Percentiles rank a stretch among this genome's conserved stretches.
Evolutionary conservation across 1,140 invertebrate genomes (phyloP).

Genomic region (Cataglyphis hispanica): DNA sequence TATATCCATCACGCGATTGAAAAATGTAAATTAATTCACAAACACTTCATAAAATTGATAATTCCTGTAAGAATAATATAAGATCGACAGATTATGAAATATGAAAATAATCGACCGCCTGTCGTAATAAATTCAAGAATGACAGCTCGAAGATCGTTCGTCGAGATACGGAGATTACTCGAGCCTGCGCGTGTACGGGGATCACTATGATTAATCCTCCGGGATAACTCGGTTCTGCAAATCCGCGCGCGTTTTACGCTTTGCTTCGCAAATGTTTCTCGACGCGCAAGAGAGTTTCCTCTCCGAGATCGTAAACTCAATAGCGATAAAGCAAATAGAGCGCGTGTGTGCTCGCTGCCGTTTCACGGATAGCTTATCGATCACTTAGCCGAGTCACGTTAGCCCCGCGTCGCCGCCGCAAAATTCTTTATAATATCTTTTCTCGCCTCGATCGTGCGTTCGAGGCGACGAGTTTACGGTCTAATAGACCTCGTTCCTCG

Average conservation of each 20-base stretch:
- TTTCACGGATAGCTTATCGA: slow-evolving; percentile 49
- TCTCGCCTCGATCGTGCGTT: not conserved
- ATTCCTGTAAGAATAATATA: not conserved
- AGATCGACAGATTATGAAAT: not conserved
- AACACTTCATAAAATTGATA: not conserved
- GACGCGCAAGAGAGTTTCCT: not conserved
- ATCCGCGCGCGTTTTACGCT: slow-evolving; percentile 37
- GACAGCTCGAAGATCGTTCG: slow-evolving; percentile 21
- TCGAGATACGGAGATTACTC: slow-evolving; percentile 14
- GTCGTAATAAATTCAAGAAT: slow-evolving; percentile 27
- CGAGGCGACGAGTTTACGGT: slow-evolving; percentile 15
- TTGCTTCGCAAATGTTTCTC: slow-evolving; percentile 33
- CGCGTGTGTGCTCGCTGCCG: not conserved
- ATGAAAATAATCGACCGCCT: slow-evolving; percentile 18
- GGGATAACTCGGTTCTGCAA: slow-evolving; percentile 42
- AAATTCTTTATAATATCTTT: slow-evolving; percentile 25
- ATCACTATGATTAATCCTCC: slow-evolving; percentile 44
- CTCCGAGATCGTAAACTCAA: not conserved
- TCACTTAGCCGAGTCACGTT: slow-evolving; percentile 29
- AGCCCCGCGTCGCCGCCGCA: not conserved
- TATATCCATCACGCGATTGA: not conserved
- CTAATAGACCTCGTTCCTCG: slow-evolving; percentile 30
- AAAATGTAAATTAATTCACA: not conserved
- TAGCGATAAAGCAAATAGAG: slow-evolving; percentile 20
- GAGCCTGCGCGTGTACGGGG: slow-evolving; percentile 2